Base-by-base conservation (phyloP, 2,113 vertebrate species). In the Trachemys scripta region DNA sequence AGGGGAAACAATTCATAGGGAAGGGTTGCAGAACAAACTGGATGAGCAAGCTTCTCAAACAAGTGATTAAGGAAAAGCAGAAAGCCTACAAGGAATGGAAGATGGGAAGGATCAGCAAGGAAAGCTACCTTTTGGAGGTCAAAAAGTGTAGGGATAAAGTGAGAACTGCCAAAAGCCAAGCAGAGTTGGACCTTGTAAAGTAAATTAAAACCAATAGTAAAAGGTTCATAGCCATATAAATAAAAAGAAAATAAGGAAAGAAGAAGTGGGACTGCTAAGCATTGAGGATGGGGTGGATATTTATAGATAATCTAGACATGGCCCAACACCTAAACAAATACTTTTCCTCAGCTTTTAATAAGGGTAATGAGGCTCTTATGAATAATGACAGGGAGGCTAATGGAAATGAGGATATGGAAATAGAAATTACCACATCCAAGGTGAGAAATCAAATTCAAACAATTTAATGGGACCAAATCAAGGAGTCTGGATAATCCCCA, bases 361-460 rank as follows among this genome's bases (percentile, higher is more conserved):
- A 25, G 24, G 54, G 54, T 54, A 81, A 91, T 89, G 80, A 87
- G 85, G 82, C 76, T 16, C 87, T 88, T 91, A 88, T 85, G 24
- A 24, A 24, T 56, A 56, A 24, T 25, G 54, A 25, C 54, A 56
- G 54, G 54, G 24, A 10, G 20, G 10, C 24, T 56, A 56, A 56
- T 56, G 24, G 54, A 25, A 56, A 56, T 25, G 54, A 56, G 54
- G 54, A 56, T 56, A 56, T 56, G 54, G 54, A 56, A 56, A 24
- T 56, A 25, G 54, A 56, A 56, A 56, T 56, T 94, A 94, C 85
- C 92, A 56, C 85, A 85, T 87, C 22, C 87, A 92, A 93, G 89
- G 57, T 59, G 79, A 75, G 87, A 80, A 83, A 94, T 92, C 85
- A 96, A 81, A 86, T 72, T 88, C 51, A 53, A 53, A 53, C 84